These are phyloP conservation scores for Parthenolecanium corni DNA, from an alignment of 2,888 invertebrate species.

Conservation along the genomic window DNA sequence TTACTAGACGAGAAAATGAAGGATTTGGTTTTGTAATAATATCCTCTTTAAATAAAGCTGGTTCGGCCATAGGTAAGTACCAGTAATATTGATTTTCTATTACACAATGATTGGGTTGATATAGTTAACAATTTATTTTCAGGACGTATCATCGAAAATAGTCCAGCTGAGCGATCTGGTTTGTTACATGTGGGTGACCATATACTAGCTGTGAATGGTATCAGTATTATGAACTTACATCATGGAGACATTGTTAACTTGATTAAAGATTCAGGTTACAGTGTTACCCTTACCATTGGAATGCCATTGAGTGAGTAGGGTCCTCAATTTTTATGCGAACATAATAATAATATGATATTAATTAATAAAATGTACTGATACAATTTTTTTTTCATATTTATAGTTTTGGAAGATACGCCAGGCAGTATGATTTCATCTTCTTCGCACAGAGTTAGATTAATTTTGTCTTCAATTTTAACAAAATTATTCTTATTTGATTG, in stretches of 20 bases:
- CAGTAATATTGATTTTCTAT: conserved; percentile 2
- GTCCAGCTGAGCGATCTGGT: conserved; percentile 89
- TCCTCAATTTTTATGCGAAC: no score
- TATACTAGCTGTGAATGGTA: conserved; percentile 88
- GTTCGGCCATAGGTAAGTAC: conserved; percentile 68
- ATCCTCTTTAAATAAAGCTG: conserved; percentile 80
- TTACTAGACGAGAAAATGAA: conserved; percentile 80
- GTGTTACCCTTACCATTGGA: conserved; percentile 73
- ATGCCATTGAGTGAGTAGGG: conserved; percentile 41
- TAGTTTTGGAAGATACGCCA: no score
- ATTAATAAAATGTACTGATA: no score
- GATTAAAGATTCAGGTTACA: conserved; percentile 89
- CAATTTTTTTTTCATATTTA: no score
- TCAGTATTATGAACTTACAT: conserved; percentile 78
- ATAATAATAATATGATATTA: no score
- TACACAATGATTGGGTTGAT: no score
- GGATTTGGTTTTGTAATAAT: conserved; percentile 99
- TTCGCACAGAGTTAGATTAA: no score
- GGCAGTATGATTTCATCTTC: no score
- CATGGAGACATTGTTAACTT: conserved; percentile 95
- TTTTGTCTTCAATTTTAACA: no score
- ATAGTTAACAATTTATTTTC: no score
- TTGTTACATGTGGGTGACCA: conserved; percentile 86
- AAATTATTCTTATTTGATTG: no score
- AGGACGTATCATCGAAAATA: conserved; percentile 89